Evolutionary conservation across 2,797 vertebrate species (phyloP).

Genomic region (Spizella passerina): DNA sequence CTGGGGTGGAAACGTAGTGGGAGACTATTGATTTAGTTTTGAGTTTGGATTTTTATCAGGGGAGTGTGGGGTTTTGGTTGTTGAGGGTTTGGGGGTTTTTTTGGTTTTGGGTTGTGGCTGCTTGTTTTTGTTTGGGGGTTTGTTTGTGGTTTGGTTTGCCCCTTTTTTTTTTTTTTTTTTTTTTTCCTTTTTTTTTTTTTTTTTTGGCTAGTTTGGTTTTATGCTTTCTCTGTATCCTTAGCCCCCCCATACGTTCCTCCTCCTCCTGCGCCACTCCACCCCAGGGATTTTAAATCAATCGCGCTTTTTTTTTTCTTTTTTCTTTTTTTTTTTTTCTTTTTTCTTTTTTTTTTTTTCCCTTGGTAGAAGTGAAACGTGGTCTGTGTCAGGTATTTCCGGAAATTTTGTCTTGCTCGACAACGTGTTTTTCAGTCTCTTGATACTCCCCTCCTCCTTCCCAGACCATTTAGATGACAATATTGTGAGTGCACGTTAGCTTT

Average conservation of each 20-base stretch:
- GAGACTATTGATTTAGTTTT: not conserved
- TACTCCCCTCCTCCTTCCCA: not conserved
- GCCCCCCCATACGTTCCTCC: not conserved
- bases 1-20: slow-evolving; percentile 18
- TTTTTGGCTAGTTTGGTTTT: not conserved
- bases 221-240: not conserved
- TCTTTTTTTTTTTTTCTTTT: not conserved
- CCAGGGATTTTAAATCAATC: slow-evolving; percentile 19
- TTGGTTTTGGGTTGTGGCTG: not conserved
- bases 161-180: no score
- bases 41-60: not conserved
- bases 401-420: slow-evolving; percentile 69
- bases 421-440: slow-evolving; percentile 65
- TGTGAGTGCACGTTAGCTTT: slow-evolving; percentile 77
- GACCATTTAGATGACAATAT: slow-evolving; percentile 62
- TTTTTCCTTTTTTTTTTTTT: no score
- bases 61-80: not conserved
- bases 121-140: not conserved
- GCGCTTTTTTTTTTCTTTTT: not conserved
- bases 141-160: not conserved
- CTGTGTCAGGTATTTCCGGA: slow-evolving; percentile 68
- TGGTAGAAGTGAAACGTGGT: slow-evolving; percentile 73
- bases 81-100: not conserved
- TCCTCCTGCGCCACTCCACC: not conserved
- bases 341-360: not conserved